Evolutionary conservation across 2,113 vertebrate genomes (phyloP), one percentile per base, ranked within the genome.

Genomic region (Upupa epops): DNA sequence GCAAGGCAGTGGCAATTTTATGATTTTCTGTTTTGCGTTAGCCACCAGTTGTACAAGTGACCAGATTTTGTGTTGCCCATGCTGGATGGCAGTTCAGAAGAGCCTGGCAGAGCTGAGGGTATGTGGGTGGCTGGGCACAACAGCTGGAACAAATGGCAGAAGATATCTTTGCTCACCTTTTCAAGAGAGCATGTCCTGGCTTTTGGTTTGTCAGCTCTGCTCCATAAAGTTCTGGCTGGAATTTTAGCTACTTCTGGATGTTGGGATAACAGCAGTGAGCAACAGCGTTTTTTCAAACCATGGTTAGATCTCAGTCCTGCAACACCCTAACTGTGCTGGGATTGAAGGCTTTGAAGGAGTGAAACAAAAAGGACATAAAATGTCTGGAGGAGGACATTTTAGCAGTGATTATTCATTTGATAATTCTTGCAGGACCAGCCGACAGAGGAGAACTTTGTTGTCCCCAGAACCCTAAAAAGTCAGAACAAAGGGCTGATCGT

Each of bases 201-300:
- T 89, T n/a, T 63, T n/a, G 13, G 29, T 76, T 93, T 3, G 1
- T 82, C 66, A 82, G 28, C 55, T 84, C 71, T 90, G 59, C 46
- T n/a, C 17, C 51, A 20, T 73, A 69, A 90, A 65, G 70, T 21
- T 86, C 80, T 0, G 3, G 14, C 55, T 93, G 86, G 66, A 96
- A 86, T 96, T 96, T 90, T 86, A 90, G 52, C 81, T 87, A 59
- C 59, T 82, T 89, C 73, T 73, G 66, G 21, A 70, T 45, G 14
- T 59, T 93, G 51, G 26, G 59, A 40, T 78, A 73, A 73, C 25
- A 84, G 42, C 51, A 73, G 42, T 20, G 19, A 59, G 72, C 65
- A 76, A 37, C 20, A 79, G 36, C 36, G 13, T 69, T 79, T 75
- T 83, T 83, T 78, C 25, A 45, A 81, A 90, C 42, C 46, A 21